phyloP scores from a whole-genome alignment of 2,888 invertebrate species.

The Cyclophora albipunctata region DNA sequence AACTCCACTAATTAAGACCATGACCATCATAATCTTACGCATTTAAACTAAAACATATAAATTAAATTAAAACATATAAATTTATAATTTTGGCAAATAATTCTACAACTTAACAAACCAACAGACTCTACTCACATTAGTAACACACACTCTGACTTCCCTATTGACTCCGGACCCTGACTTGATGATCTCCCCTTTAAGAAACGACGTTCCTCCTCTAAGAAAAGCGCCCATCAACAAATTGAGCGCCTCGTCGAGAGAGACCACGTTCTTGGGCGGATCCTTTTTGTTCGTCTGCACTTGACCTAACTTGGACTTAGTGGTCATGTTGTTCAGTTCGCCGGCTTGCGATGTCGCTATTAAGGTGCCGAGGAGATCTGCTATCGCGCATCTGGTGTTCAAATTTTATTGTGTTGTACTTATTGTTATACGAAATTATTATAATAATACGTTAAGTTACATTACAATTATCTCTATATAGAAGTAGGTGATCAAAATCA shows the following conservation, averaged over 20 bases:
- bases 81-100: no score
- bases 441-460: no score
- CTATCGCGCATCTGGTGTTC: slow-evolving; percentile 82
- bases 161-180: slow-evolving; percentile 94
- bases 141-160: slow-evolving; percentile 97
- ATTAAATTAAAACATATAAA: no score
- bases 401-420: no score
- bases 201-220: slow-evolving; percentile 93
- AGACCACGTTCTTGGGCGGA: slow-evolving; percentile 78
- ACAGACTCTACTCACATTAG: slow-evolving; percentile 82
- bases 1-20: no score
- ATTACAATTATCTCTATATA: no score
- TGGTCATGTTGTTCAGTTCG: slow-evolving; percentile 59
- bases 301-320: slow-evolving; percentile 47
- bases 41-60: no score
- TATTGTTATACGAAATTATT: no score
- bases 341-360: slow-evolving; percentile 90
- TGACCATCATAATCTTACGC: no score
- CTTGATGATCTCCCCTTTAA: slow-evolving; percentile 97
- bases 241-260: slow-evolving; percentile 92
- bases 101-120: no score
- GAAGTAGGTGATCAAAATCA: no score
- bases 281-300: slow-evolving; percentile 79
- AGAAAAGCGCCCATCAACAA: slow-evolving; percentile 95
- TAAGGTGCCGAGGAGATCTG: slow-evolving; percentile 91